A percentile compares a stretch with the other conserved stretches of the same genome.
Evolutionary conservation across 2,888 invertebrate genomes (phyloP).

Genomic region (Sicus ferrugineus): DNA sequence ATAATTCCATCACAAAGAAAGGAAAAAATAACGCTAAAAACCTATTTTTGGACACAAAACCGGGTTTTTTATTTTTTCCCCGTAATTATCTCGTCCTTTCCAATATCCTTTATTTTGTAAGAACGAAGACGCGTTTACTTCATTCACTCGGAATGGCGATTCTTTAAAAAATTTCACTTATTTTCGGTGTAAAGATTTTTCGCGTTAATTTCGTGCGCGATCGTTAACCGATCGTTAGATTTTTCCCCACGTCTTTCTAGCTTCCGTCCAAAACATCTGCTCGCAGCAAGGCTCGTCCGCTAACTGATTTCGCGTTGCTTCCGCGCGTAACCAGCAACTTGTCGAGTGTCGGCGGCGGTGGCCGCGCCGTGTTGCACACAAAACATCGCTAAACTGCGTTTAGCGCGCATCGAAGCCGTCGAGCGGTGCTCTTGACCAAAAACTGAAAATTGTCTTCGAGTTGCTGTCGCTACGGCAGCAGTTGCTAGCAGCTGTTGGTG

Average conservation of each 20-base stretch:
- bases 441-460: constrained; percentile 46
- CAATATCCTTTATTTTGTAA: too few species aligned
- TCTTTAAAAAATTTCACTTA: constrained; percentile 59
- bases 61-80: too few species aligned
- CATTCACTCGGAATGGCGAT: too few species aligned
- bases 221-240: not conserved
- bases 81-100: too few species aligned
- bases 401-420: constrained; percentile 5
- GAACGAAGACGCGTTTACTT: too few species aligned
- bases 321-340: constrained; percentile 48
- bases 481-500: too few species aligned
- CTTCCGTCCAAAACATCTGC: constrained; percentile 54
- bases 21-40: too few species aligned
- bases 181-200: constrained; percentile 42
- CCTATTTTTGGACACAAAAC: too few species aligned
- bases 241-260: constrained; percentile 27
- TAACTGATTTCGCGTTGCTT: constrained; percentile 60
- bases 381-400: constrained; percentile 28
- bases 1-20: too few species aligned
- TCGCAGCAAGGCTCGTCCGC: constrained; percentile 59
- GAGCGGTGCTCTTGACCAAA: constrained; percentile 44
- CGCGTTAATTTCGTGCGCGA: constrained; percentile 1
- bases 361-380: constrained; percentile 32
- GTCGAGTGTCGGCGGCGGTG: too few species aligned
- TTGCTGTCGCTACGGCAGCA: too few species aligned